Conservation (phyloP, 2,888 invertebrate species). For the Pammene fasciana region DNA sequence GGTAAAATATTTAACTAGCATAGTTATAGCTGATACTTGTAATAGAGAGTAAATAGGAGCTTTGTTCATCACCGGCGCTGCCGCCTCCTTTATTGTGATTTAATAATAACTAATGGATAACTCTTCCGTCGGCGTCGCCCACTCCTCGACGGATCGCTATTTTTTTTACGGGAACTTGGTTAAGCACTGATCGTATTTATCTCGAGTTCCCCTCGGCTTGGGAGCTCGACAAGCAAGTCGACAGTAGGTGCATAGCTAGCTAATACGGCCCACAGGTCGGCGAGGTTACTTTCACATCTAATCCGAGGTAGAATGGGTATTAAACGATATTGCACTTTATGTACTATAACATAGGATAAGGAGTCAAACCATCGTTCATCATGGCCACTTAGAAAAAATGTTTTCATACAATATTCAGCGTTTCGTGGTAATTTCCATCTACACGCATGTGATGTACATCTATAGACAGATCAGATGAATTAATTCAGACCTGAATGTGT, state of each 20-base stretch:
- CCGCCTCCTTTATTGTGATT: slow-evolving; percentile 38
- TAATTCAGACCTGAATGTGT: not conserved
- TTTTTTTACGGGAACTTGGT: slow-evolving; percentile 15
- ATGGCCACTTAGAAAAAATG: slow-evolving; percentile 32
- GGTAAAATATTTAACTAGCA: slow-evolving; percentile 68
- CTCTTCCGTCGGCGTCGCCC: not conserved
- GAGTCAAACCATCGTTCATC: slow-evolving; percentile 51
- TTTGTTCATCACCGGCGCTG: slow-evolving; percentile 58
- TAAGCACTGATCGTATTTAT: slow-evolving; percentile 25
- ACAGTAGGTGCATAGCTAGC: slow-evolving; percentile 59
- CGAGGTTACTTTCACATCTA: slow-evolving; percentile 47
- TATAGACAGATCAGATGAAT: not conserved
- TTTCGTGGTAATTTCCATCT: not conserved
- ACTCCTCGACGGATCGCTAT: slow-evolving; percentile 14
- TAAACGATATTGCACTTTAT: slow-evolving; percentile 61
- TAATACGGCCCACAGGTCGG: slow-evolving; percentile 46
- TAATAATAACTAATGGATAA: slow-evolving; percentile 35
- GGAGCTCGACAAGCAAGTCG: slow-evolving; percentile 5
- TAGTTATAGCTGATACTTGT: slow-evolving; percentile 73
- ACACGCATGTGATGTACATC: not conserved
- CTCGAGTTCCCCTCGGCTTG: not conserved
- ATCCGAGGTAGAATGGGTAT: slow-evolving; percentile 60
- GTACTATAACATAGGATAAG: slow-evolving; percentile 64
- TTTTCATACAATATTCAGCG: not conserved
- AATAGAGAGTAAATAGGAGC: slow-evolving; percentile 75